phyloP scores from a whole-genome alignment of 2,888 invertebrate genomes.

The Seira ritae region DNA sequence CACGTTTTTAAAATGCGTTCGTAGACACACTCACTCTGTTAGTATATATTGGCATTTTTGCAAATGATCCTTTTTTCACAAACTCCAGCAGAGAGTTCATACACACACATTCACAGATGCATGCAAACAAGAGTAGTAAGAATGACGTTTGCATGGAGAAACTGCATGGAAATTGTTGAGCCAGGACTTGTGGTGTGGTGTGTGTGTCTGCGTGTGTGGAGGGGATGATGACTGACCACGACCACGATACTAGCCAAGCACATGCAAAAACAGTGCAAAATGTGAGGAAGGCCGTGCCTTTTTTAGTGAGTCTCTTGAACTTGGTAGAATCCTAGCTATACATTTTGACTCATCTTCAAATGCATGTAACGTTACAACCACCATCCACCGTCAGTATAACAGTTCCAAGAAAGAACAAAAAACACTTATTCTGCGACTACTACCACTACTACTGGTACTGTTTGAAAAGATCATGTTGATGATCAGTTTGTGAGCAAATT shows the following conservation, averaged over 20 bases:
- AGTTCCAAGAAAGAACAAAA: background rate
- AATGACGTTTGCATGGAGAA: conserved; percentile 1
- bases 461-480: background rate
- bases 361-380: background rate
- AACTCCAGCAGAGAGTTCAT: conserved; percentile 1
- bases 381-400: background rate
- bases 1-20: conserved; percentile 36
- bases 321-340: conserved; percentile 42
- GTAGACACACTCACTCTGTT: background rate
- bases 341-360: background rate
- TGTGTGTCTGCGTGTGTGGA: conserved; percentile 22
- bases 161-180: background rate
- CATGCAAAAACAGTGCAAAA: conserved; percentile 59
- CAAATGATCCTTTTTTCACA: conserved; percentile 16
- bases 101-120: conserved; percentile 1
- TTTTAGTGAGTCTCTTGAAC: conserved; percentile 58
- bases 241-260: conserved; percentile 55
- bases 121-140: background rate
- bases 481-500: conserved; percentile 24
- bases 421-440: background rate
- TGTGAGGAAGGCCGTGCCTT: conserved; percentile 36
- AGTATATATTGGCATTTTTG: background rate
- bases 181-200: conserved; percentile 4
- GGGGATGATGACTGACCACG: conserved; percentile 57
- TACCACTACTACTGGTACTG: background rate